Evolutionary conservation across 1,140 invertebrate genomes (phyloP), one percentile per base, ranked within the genome.

Genomic region (Caligus rogercresseyi): DNA sequence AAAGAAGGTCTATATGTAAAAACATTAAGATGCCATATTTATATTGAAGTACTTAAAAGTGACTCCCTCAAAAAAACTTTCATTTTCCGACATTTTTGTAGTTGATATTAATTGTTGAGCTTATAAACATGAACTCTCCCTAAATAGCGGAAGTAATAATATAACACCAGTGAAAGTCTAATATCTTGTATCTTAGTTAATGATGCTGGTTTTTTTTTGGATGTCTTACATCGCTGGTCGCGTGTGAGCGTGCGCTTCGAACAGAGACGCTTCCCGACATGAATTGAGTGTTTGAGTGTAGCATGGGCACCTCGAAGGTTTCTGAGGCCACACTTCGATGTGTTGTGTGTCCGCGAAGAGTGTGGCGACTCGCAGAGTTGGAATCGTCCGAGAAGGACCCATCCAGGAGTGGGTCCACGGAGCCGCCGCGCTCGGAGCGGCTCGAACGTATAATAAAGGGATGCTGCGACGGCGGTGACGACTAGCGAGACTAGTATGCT

Each of bases 241-340:
- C 52, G 25, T 63, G 51, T 1, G 61, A 63, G 19, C 61, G 16
- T 16, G 18, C 25, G 25, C 61, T 63, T 56, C 61, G 18, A 25
- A 53, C 56, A 16, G 61, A 63, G 21, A 51, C 57, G 24, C 52
- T 51, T 16, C 43, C 61, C n/a, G 61, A 51, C n/a, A 54, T 63
- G 53, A 20, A 23, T 57, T 63, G 52, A 63, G 56, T 15, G 52
- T 63, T 51, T 62, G 43, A 13, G 54, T 56, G 53, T 56, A 63
- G 13, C 20, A 63, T 20, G 20, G 18, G 21, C 20, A 16, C 23
- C 16, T 51, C 15, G 52, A 63, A 18, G 25, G 61, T 54, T 21
- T 55, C 19, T 63, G 43, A 4, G 52, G 18, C 23, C 61, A 15
- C 4, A 53, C 61, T 19, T 57, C 14, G 54, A 24, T 23, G 15